A percentile compares a stretch with the other conserved stretches of the same genome.
Conservation (phyloP, 2,888 invertebrate species). For the Neoascia interrupta region DNA sequence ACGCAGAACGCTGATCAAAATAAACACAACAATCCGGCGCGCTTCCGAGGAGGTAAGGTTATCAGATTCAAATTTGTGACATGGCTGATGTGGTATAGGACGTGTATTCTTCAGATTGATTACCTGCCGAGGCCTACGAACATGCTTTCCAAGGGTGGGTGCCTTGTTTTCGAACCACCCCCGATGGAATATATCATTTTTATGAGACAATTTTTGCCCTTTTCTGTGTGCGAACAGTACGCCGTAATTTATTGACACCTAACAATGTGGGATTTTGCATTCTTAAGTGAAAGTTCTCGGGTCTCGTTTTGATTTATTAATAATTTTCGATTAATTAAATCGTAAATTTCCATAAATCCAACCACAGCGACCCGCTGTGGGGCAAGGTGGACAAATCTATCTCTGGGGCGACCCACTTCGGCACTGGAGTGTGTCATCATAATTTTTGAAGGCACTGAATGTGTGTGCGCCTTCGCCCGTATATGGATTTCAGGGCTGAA, state of each 20-base stretch:
- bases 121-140: conserved; percentile 48
- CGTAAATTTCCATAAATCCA: conserved; percentile 66
- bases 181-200: conserved; percentile 53
- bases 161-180: background rate
- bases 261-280: conserved; percentile 45
- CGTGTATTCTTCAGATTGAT: conserved; percentile 54
- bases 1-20: conserved; percentile 5
- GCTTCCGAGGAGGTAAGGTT: background rate
- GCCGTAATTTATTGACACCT: conserved; percentile 52
- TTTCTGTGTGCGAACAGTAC: conserved; percentile 15
- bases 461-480: too few relatives aligned
- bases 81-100: too few relatives aligned
- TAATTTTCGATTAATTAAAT: conserved; percentile 68
- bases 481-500: too few relatives aligned
- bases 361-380: background rate
- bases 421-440: conserved; percentile 53
- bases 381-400: conserved; percentile 1
- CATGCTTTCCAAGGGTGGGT: conserved; percentile 24
- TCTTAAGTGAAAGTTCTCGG: conserved; percentile 44
- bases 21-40: conserved; percentile 8
- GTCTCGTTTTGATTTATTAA: conserved; percentile 59
- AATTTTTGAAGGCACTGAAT: conserved; percentile 48
- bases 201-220: conserved; percentile 53
- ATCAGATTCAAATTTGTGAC: conserved; percentile 6
- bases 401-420: conserved; percentile 50